Evolutionary conservation across 1,140 invertebrate genomes (phyloP), one percentile per base, ranked within the genome.

Genomic region (Armadillidium nasatum): DNA sequence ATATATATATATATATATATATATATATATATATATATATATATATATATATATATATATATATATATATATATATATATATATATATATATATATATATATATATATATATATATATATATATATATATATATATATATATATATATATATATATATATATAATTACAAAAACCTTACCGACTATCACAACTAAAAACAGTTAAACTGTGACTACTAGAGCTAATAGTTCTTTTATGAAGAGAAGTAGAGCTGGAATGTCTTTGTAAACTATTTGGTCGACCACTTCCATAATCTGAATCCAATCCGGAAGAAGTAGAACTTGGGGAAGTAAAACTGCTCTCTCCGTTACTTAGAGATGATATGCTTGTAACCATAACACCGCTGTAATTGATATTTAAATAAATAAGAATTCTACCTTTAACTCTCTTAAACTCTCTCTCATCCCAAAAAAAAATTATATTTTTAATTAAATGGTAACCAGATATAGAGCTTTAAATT

Each of bases 141-240:
- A 33, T 33, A 33, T 33, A 33, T 33, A 33, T 33, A 33, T 33
- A 33, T 33, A 33, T 33, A 33, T 33, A 33, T 33, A 3, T 3
- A 33, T 33, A 33, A 33, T 33, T 3, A 33, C 6, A 33, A 33
- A 33, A 33, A 33, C 11, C 50, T 60, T 60, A 60, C 50, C 50
- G 50, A 60, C 50, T 60, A 60, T 60, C 50, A 19, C 19, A 60
- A 19, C 50, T 60, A 15, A 19, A 13, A 13, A 60, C 50, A 15
- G 50, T 15, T 60, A 60, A 60, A 60, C 19, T 60, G 19, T 60
- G 50, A 60, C 50, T 60, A 19, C 50, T 60, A 60, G 50, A 60
- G 19, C 50, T 60, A 19, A 60, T 19, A 60, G 11, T 60, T 60
- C 50, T 60, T 60, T 19, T 60, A 60, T 60, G 50, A 60, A 60